Conservation (phyloP, 2,888 invertebrate genomes). For the Romanomermis culicivorax region DNA sequence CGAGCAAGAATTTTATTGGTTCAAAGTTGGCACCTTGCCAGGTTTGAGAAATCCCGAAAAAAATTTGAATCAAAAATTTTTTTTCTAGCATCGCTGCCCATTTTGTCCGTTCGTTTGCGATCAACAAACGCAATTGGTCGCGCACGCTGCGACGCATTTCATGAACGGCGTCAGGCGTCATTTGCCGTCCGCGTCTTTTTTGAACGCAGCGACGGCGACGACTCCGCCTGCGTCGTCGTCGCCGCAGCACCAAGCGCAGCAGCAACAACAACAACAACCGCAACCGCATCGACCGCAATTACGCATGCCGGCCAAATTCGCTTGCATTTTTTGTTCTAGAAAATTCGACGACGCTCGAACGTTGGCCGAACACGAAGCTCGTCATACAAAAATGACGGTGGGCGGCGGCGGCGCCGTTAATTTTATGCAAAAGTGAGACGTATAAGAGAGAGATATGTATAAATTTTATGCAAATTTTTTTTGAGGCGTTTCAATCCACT, state of each 20-base stretch:
- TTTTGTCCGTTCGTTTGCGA: background rate
- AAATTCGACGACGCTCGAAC: background rate
- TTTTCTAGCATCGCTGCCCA: background rate
- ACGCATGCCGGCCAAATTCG: background rate
- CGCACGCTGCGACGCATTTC: background rate
- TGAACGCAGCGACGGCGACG: background rate
- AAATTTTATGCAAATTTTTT: too few relatives aligned
- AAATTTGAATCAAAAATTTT: too few relatives aligned
- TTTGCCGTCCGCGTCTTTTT: background rate
- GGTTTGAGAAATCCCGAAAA: too few relatives aligned
- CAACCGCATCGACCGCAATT: background rate
- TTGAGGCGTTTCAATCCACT: too few relatives aligned
- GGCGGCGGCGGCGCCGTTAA: too few relatives aligned
- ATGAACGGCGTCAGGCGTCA: too few relatives aligned
- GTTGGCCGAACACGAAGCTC: background rate
- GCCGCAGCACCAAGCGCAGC: background rate
- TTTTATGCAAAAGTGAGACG: too few relatives aligned
- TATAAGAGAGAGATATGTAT: too few relatives aligned
- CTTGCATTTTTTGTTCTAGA: background rate
- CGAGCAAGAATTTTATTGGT: too few relatives aligned
- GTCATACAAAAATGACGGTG: too few relatives aligned
- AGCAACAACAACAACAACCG: background rate
- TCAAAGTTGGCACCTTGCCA: too few relatives aligned
- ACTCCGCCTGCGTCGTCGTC: background rate
- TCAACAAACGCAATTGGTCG: background rate